phyloP scores from a whole-genome alignment of 2,888 invertebrate species.

The Gortyna flavago region DNA sequence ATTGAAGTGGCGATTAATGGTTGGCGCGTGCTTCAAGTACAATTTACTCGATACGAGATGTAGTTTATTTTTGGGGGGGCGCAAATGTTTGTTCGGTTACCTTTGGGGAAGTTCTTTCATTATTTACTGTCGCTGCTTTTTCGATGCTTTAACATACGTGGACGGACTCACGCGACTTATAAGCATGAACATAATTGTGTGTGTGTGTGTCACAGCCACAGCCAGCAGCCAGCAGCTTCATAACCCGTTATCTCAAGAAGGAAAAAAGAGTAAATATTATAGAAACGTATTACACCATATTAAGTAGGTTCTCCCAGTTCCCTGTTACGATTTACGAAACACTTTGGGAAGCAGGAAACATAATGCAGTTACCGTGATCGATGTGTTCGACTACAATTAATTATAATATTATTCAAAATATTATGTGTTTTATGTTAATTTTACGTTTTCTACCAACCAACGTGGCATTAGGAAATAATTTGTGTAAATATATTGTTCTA shows the following conservation, averaged over 20 bases:
- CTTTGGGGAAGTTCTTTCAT: not conserved
- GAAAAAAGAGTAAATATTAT: constrained; percentile 35
- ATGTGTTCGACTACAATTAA: constrained; percentile 61
- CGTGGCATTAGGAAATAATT: constrained; percentile 41
- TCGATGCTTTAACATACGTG: too few relatives aligned
- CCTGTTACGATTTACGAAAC: constrained; percentile 32
- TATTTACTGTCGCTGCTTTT: not conserved
- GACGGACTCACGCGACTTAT: not conserved
- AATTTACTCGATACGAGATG: not conserved
- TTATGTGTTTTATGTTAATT: constrained; percentile 65
- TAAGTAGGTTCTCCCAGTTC: constrained; percentile 30
- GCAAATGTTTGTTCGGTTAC: not conserved
- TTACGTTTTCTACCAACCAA: constrained; percentile 27
- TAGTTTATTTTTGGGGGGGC: constrained; percentile 3
- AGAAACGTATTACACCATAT: constrained; percentile 9
- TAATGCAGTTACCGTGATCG: constrained; percentile 52
- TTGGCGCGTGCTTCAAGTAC: constrained; percentile 4
- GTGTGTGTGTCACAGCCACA: constrained; percentile 2
- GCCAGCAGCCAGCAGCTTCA: not conserved
- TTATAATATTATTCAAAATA: constrained; percentile 66
- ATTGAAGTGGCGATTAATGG: constrained; percentile 20
- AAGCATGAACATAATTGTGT: not conserved
- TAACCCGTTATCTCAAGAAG: constrained; percentile 28
- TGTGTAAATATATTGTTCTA: constrained; percentile 45
- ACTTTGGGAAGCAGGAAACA: constrained; percentile 52